Conservation (phyloP, 1,140 invertebrate genomes). For the Augochlora pura region DNA sequence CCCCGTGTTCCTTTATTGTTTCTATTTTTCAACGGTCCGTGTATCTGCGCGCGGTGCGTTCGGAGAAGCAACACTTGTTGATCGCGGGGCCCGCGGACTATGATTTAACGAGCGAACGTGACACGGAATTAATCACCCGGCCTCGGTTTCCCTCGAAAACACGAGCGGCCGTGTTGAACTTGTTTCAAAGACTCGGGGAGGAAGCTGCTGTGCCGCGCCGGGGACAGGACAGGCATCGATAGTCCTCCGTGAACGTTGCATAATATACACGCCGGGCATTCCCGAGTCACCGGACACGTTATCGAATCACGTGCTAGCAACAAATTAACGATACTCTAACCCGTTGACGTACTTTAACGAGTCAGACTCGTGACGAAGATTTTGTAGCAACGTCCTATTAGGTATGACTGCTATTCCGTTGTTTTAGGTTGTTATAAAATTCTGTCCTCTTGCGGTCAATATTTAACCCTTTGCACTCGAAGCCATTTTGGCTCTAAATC, state of each 20-base stretch:
- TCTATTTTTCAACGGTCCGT: not conserved
- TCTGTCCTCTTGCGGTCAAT: too few relatives aligned
- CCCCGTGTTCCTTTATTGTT: not conserved
- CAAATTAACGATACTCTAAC: too few relatives aligned
- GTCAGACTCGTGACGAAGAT: too few relatives aligned
- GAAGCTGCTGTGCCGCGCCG: not conserved
- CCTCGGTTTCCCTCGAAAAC: not conserved
- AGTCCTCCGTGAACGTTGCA: not conserved
- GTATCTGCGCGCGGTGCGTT: conserved; percentile 26
- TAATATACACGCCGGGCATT: not conserved
- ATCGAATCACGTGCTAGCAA: too few relatives aligned
- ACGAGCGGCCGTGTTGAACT: not conserved
- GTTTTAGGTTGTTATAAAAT: too few relatives aligned
- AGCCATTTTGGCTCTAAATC: too few relatives aligned
- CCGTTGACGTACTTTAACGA: too few relatives aligned
- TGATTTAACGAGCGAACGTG: conserved; percentile 60
- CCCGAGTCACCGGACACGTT: too few relatives aligned
- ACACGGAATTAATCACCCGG: conserved; percentile 41
- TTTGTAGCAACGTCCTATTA: too few relatives aligned
- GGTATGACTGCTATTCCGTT: too few relatives aligned
- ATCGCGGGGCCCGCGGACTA: conserved; percentile 53
- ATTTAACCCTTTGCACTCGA: too few relatives aligned
- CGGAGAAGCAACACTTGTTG: conserved; percentile 66
- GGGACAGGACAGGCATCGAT: conserved; percentile 11
- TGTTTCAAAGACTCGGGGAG: conserved; percentile 11